Evolutionary conservation across 2,888 invertebrate species (phyloP).

Genomic region (Napeogenes sylphis): DNA sequence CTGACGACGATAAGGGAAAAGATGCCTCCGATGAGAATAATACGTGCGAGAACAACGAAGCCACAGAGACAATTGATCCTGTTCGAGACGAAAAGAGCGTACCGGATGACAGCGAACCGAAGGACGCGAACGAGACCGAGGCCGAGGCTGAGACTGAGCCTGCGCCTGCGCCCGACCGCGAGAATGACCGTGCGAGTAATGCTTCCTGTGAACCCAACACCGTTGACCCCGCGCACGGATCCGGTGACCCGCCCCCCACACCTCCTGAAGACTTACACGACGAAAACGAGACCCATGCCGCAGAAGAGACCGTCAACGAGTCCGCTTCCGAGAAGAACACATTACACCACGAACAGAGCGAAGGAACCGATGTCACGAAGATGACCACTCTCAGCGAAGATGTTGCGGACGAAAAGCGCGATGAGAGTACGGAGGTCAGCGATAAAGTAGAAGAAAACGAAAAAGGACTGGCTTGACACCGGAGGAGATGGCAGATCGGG

Average conservation of each 20-base stretch:
- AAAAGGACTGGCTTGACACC: slow-evolving; percentile 58
- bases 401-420: slow-evolving; percentile 15
- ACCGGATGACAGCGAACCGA: slow-evolving; percentile 4
- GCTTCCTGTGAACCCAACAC: no score
- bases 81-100: slow-evolving; percentile 21
- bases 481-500: slow-evolving; percentile 52
- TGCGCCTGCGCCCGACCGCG: no score
- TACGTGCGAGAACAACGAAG: slow-evolving; percentile 11
- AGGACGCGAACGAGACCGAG: not conserved
- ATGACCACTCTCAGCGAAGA: slow-evolving; percentile 15
- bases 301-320: no score
- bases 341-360: not conserved
- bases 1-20: slow-evolving; percentile 4
- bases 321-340: not conserved
- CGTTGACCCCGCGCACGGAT: no score
- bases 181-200: no score
- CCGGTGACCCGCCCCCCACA: no score
- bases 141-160: no score
- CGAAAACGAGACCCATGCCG: no score
- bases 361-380: not conserved
- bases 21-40: slow-evolving; percentile 30
- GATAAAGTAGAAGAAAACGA: slow-evolving; percentile 31
- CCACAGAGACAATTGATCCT: slow-evolving; percentile 14
- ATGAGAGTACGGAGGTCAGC: slow-evolving; percentile 24
- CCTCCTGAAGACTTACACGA: no score